Evolutionary conservation across 2,888 invertebrate genomes (phyloP).

Genomic region (Drosophila melanosoma): DNA sequence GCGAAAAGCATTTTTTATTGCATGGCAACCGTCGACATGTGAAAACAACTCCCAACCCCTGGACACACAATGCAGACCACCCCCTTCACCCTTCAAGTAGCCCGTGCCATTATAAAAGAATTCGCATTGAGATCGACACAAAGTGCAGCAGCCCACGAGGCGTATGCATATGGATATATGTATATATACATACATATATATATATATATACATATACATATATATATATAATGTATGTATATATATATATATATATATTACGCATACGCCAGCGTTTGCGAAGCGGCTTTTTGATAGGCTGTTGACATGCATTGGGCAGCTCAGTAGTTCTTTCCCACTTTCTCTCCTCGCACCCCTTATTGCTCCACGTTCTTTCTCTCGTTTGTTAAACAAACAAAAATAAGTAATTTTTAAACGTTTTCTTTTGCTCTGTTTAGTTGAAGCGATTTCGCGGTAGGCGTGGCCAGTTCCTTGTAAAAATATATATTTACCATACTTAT

Average conservation of each 20-base stretch:
- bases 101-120: slow-evolving; percentile 19
- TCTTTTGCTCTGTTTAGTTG: background rate
- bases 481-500: background rate
- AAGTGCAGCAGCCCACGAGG: slow-evolving; percentile 46
- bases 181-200: fast-evolving
- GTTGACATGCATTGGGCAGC: slow-evolving; percentile 39
- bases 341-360: background rate
- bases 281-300: slow-evolving; percentile 46
- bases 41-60: slow-evolving; percentile 21
- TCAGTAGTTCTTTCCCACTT: background rate
- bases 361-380: background rate
- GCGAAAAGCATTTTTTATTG: slow-evolving; percentile 30
- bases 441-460: slow-evolving; percentile 4
- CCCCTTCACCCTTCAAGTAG: background rate
- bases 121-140: slow-evolving; percentile 28
- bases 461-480: background rate
- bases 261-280: slow-evolving; percentile 58
- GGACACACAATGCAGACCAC: background rate
- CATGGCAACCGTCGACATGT: slow-evolving; percentile 44
- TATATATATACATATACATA: background rate
- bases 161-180: slow-evolving; percentile 38
- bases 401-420: slow-evolving; percentile 10
- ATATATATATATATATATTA: slow-evolving; percentile 15
- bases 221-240: background rate
- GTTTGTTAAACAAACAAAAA: slow-evolving; percentile 16